Percentiles rank a stretch among this genome's conserved stretches.
phyloP scores from a whole-genome alignment of 2,113 vertebrate genomes.

The Solea senegalensis region DNA sequence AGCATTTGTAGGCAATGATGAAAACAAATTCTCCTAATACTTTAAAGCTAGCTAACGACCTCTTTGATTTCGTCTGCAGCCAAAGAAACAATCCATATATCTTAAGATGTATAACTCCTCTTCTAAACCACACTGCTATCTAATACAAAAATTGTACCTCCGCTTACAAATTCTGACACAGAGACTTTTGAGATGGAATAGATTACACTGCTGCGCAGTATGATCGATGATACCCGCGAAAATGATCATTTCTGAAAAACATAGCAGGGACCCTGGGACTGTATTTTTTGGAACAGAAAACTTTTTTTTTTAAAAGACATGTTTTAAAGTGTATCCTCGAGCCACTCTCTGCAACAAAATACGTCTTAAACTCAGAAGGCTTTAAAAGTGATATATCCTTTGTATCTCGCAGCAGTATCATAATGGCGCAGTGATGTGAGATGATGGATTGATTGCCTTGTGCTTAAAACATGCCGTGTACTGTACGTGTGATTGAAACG shows the following conservation, averaged over 20 bases:
- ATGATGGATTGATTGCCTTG: conserved; percentile 69
- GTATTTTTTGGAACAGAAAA: conserved; percentile 26
- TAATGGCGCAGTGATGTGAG: conserved; percentile 47
- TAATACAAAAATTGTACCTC: conserved; percentile 39
- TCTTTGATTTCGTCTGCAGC: conserved; percentile 33
- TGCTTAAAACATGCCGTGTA: conserved; percentile 47
- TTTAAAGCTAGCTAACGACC: conserved; percentile 40
- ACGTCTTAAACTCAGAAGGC: conserved; percentile 12
- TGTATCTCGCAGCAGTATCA: conserved; percentile 53
- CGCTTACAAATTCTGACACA: conserved; percentile 55
- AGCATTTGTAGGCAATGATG: conserved; percentile 24
- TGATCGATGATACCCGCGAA: conserved; percentile 62
- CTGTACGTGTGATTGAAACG: conserved; percentile 58
- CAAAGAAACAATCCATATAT: conserved; percentile 51
- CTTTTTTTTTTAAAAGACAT: conserved; percentile 31
- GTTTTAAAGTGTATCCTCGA: conserved; percentile 41
- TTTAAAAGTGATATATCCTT: conserved; percentile 57
- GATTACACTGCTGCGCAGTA: conserved; percentile 63
- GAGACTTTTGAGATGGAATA: conserved; percentile 62
- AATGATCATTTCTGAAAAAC: conserved; percentile 54
- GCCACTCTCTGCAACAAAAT: conserved; percentile 21
- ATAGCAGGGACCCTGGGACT: conserved; percentile 36
- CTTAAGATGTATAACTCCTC: conserved; percentile 39
- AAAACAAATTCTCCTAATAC: conserved; percentile 25
- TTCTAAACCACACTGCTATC: conserved; percentile 32